Evolutionary conservation across 92 coral and sea anemone genomes (phyloP), one percentile per base, ranked within the genome.

Genomic region (Umimayanthus chanpuru): DNA sequence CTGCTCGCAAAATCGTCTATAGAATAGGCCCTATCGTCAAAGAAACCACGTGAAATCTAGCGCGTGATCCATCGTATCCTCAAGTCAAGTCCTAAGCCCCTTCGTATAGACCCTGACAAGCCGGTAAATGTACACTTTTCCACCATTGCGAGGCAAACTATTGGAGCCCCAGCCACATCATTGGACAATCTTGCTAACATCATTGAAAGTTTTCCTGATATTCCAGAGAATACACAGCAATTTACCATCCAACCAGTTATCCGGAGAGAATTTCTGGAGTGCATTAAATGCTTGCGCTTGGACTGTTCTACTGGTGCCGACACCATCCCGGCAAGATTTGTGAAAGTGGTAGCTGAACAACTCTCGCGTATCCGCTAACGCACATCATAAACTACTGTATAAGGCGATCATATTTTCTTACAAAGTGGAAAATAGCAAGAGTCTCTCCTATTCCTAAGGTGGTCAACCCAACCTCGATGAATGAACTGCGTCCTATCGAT

Each of bases 241-340:
- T 39, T 76, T 76, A 41, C 80, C 80, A 76, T 76, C 80, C 80
- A 76, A 76, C 80, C 80, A 76, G 80, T 68, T 68, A 32, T 2
- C 36, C 36, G 36, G 36, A 32, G 36, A 32, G 36, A 32, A 32
- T 0, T 32, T 32, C 36, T 74, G 43, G 78, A 74, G 47, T 76
- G 80, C 58, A 40, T 40, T 76, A 76, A 76, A 76, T 76, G 58
- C 80, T 55, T 41, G 80, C 56, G 55, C 53, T 76, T 32, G 12
- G 93, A 88, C 50, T 82, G 81, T 53, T 92, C 92, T 36, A 92
- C 92, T 25, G 94, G 92, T 23, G 68, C 87, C 36, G 94, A 92
- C 53, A 50, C 76, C 41, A 82, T 91, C 65, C 86, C 89, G 36
- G 85, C 85, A 16, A 84, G 28, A 36, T 89, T 55, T 58, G 44